phyloP scores from a whole-genome alignment of 53 echinoderm and acorn worm genomes.

The Echinometra lucunter region DNA sequence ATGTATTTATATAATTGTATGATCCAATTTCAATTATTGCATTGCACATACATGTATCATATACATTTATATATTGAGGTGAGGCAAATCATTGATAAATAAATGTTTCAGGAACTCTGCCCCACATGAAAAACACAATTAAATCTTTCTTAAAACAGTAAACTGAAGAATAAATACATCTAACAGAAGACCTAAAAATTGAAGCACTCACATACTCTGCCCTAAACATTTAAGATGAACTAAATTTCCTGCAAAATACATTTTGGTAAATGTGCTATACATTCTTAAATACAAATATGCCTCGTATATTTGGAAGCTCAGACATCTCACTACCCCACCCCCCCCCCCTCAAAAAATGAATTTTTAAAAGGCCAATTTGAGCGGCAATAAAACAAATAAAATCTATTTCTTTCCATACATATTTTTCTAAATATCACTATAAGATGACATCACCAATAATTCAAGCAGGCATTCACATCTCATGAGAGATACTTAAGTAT shows the following conservation, averaged over 20 bases:
- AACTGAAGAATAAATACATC: background rate
- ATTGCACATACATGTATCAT: conserved; percentile 40
- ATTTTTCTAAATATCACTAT: background rate
- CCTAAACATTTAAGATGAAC: background rate
- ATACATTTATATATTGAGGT: background rate
- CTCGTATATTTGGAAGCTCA: too few relatives aligned
- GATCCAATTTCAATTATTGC: conserved; percentile 31
- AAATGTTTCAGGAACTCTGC: background rate
- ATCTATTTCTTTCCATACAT: too few relatives aligned
- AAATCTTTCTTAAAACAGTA: background rate
- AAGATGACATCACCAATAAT: background rate
- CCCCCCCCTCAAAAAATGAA: too few relatives aligned
- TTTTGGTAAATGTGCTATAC: background rate
- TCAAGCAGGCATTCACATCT: background rate
- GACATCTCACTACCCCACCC: too few relatives aligned
- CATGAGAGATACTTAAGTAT: background rate
- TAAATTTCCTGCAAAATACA: background rate
- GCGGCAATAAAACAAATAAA: too few relatives aligned
- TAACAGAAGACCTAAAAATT: background rate
- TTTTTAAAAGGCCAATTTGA: too few relatives aligned
- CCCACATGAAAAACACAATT: background rate
- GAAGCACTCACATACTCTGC: background rate
- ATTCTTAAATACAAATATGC: background rate
- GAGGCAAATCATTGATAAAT: background rate
- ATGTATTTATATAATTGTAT: background rate